Evolutionary conservation across 2,113 vertebrate species (phyloP).

Genomic region (Pleuronectes platessa): DNA sequence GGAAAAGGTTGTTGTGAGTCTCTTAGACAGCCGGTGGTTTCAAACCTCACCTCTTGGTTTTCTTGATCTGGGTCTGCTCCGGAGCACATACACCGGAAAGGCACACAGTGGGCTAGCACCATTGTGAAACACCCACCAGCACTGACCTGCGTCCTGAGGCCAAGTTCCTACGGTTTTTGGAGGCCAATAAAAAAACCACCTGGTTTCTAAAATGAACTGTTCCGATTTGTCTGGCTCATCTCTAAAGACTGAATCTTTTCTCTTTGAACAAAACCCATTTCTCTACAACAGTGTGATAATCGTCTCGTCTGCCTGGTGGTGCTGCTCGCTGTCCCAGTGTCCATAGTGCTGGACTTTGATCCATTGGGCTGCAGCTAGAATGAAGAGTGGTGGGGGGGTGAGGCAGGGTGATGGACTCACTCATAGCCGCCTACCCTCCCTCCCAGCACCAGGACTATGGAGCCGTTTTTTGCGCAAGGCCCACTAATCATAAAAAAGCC

Average conservation of each 20-base stretch:
- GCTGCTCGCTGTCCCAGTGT: constrained; percentile 37
- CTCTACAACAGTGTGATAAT: constrained; percentile 4
- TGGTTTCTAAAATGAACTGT: constrained; percentile 38
- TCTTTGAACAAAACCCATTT: neutral
- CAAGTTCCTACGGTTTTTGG: constrained; percentile 3
- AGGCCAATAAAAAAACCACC: constrained; percentile 22
- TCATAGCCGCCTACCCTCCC: constrained; percentile 49
- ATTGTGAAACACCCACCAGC: constrained; percentile 64
- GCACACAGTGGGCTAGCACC: constrained; percentile 81
- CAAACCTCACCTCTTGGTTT: constrained; percentile 83
- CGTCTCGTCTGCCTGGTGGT: constrained; percentile 32
- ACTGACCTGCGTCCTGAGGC: constrained; percentile 29
- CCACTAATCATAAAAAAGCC: constrained; percentile 78
- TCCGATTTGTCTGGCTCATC: constrained; percentile 25
- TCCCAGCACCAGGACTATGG: constrained; percentile 47
- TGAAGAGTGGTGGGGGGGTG: constrained; percentile 6
- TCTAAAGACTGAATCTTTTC: constrained; percentile 4
- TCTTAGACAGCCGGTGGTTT: constrained; percentile 24
- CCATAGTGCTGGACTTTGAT: constrained; percentile 74
- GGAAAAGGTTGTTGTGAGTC: constrained; percentile 1
- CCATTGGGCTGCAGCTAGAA: constrained; percentile 29
- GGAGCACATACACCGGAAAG: constrained; percentile 86
- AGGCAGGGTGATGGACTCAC: constrained; percentile 28
- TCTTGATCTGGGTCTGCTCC: constrained; percentile 70
- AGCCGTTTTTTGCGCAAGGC: constrained; percentile 69